A percentile compares a stretch with the other conserved stretches of the same genome.
Evolutionary conservation across 1,140 invertebrate genomes (phyloP).

Genomic region (Achroia grisella): DNA sequence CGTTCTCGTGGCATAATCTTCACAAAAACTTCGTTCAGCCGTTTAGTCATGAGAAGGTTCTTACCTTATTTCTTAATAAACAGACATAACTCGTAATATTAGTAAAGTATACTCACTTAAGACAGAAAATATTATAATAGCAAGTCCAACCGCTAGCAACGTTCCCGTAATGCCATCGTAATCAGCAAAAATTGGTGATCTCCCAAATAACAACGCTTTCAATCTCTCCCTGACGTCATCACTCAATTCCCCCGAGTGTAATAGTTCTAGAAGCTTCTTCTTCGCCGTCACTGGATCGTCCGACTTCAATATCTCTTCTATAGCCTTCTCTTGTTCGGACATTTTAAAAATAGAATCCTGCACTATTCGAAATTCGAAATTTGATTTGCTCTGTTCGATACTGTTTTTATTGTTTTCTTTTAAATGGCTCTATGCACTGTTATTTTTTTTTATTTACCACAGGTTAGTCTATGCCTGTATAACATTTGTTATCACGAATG

Average conservation of each 20-base stretch:
- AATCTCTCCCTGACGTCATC: constrained; percentile 73
- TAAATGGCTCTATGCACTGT: no score
- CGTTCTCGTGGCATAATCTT: no score
- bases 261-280: constrained; percentile 73
- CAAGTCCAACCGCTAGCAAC: constrained; percentile 30
- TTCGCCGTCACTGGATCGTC: constrained; percentile 52
- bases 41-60: no score
- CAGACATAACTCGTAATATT: neutral
- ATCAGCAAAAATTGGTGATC: constrained; percentile 36
- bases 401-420: neutral
- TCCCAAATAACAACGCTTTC: constrained; percentile 60
- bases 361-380: no score
- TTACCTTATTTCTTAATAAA: no score
- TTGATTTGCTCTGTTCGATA: no score
- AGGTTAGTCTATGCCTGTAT: neutral
- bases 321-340: neutral
- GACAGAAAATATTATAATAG: constrained; percentile 31
- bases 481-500: neutral
- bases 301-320: constrained; percentile 10
- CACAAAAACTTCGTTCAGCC: no score
- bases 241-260: constrained; percentile 71
- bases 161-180: constrained; percentile 20
- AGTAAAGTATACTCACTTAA: constrained; percentile 35
- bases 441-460: neutral
- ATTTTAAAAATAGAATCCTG: neutral